These are phyloP conservation scores for Pseudotriccus pelzelni DNA, from an alignment of 2,797 vertebrate species.

Conservation along the genomic window DNA sequence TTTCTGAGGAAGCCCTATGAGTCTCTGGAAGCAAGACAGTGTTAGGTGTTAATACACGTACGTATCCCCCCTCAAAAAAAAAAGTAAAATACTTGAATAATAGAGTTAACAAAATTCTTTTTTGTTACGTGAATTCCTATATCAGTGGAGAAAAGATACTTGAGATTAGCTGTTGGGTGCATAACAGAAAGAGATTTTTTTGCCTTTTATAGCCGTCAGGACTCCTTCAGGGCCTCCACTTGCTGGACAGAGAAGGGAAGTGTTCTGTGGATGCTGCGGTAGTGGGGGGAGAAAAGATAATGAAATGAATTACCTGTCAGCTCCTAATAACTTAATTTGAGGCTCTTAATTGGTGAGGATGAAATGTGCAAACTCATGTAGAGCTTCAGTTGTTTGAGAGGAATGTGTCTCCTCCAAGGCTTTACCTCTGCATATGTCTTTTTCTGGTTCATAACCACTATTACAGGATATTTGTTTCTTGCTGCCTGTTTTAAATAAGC, in stretches of 20 bases:
- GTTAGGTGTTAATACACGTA: neutral
- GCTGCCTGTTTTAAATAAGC: neutral
- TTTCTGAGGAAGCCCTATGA: neutral
- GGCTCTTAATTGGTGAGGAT: neutral
- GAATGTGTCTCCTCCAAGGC: neutral
- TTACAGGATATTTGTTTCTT: neutral
- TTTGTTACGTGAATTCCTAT: neutral
- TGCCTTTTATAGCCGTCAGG: conserved; percentile 67
- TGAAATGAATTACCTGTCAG: conserved; percentile 1
- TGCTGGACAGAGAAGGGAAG: conserved; percentile 42
- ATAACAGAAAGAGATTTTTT: conserved; percentile 52
- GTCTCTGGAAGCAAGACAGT: neutral
- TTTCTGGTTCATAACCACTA: neutral
- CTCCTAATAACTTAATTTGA: neutral
- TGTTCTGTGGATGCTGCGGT: neutral
- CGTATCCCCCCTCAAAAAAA: neutral
- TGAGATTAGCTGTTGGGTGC: conserved; percentile 20
- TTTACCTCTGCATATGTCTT: neutral
- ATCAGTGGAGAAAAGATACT: neutral
- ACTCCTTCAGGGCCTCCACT: conserved; percentile 28
- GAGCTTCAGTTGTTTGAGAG: neutral
- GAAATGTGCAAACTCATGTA: neutral
- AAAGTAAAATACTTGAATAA: neutral
- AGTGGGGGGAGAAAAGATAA: neutral
- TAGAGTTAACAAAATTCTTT: neutral